Conservation (phyloP, 2,113 vertebrate species). For the Colossoma macropomum region DNA sequence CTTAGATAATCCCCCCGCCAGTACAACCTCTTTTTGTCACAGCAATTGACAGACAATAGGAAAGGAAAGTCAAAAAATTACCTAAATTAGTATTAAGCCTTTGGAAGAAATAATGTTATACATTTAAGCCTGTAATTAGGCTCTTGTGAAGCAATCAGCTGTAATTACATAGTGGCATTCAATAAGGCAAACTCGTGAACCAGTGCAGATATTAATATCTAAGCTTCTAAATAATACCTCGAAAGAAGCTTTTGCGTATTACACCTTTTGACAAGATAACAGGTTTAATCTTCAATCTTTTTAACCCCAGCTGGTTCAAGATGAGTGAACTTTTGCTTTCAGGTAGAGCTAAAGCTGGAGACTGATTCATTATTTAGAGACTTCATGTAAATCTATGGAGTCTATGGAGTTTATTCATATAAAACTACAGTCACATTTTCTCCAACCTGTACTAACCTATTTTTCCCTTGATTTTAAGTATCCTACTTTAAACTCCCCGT, state of each 20-base stretch:
- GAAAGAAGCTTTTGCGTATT: neutral
- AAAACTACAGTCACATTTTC: no score
- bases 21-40: slow-evolving; percentile 65
- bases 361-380: neutral
- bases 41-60: slow-evolving; percentile 61
- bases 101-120: slow-evolving; percentile 62
- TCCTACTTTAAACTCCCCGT: neutral
- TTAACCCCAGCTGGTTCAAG: neutral
- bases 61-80: slow-evolving; percentile 60
- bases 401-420: no score
- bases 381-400: neutral
- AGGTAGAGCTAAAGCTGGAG: neutral
- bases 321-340: neutral
- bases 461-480: no score
- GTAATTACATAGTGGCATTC: slow-evolving; percentile 65
- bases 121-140: slow-evolving; percentile 68
- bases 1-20: slow-evolving; percentile 57
- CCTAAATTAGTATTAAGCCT: slow-evolving; percentile 64
- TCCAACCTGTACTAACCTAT: no score
- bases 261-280: neutral
- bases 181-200: slow-evolving; percentile 58
- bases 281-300: neutral
- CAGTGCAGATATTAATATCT: slow-evolving; percentile 38
- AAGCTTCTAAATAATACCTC: slow-evolving; percentile 19
- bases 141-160: slow-evolving; percentile 70